Percentiles rank a stretch among this genome's conserved stretches.
Conservation (phyloP, 2,888 invertebrate species). For the Dusona sp. region DNA sequence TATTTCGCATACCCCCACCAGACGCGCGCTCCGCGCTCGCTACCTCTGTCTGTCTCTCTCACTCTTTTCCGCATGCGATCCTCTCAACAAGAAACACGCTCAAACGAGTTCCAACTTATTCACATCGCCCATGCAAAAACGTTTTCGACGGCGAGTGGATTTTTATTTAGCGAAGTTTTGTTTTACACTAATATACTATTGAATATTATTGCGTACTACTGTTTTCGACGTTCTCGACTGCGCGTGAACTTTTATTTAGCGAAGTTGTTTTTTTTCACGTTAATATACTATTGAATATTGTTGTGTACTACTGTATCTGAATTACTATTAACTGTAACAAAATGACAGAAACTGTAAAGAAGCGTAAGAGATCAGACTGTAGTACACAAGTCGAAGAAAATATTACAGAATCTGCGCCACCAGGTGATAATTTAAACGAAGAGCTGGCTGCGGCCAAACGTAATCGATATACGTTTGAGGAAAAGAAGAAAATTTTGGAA, state of each 20-base stretch:
- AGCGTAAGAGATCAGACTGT: constrained; percentile 48
- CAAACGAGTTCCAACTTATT: constrained; percentile 30
- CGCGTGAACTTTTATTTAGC: too few relatives aligned
- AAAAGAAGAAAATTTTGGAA: constrained; percentile 59
- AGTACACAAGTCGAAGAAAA: constrained; percentile 53
- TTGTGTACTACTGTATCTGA: constrained; percentile 38
- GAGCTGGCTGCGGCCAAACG: constrained; percentile 52
- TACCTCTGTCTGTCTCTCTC: constrained; percentile 35
- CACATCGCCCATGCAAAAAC: constrained; percentile 14
- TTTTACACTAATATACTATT: constrained; percentile 7
- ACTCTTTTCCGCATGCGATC: too few relatives aligned
- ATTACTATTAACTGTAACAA: constrained; percentile 28
- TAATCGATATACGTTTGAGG: constrained; percentile 55
- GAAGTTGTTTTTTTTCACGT: too few relatives aligned
- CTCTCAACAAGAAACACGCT: too few relatives aligned
- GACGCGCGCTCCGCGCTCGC: constrained; percentile 13
- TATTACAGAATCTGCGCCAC: constrained; percentile 44
- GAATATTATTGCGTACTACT: constrained; percentile 38
- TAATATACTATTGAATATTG: constrained; percentile 19
- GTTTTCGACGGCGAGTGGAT: constrained; percentile 40
- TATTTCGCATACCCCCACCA: not conserved
- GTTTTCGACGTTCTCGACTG: too few relatives aligned
- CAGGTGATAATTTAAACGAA: constrained; percentile 53
- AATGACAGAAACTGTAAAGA: constrained; percentile 54
- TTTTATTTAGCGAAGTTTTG: constrained; percentile 19